phyloP scores from a whole-genome alignment of 2,888 invertebrate species.

The Fragum fragum region DNA sequence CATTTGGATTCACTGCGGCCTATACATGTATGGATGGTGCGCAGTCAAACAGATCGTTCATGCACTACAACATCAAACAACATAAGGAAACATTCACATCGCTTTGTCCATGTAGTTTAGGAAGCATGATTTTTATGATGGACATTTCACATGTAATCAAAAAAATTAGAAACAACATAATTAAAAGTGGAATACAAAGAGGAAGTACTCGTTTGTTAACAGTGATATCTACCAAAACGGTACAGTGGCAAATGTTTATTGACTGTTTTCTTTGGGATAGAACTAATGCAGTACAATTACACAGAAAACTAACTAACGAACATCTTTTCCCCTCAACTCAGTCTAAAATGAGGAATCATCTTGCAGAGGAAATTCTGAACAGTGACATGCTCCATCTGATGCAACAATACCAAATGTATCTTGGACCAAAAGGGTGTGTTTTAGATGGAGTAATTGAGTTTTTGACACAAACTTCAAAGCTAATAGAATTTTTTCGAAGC shows the following conservation, averaged over 20 bases:
- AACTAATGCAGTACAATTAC: constrained; percentile 52
- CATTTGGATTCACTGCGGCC: constrained; percentile 34
- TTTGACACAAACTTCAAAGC: constrained; percentile 35
- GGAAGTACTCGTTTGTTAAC: constrained; percentile 35
- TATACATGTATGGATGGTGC: constrained; percentile 55
- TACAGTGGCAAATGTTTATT: constrained; percentile 63
- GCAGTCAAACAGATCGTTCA: constrained; percentile 42
- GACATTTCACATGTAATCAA: constrained; percentile 60
- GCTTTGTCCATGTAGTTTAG: constrained; percentile 34
- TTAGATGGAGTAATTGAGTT: constrained; percentile 47
- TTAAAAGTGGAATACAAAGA: constrained; percentile 53
- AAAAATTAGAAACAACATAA: constrained; percentile 59
- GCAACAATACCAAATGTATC: constrained; percentile 24
- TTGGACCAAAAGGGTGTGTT: constrained; percentile 42
- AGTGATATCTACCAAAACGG: constrained; percentile 13
- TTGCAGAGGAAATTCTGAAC: constrained; percentile 63
- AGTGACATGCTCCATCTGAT: constrained; percentile 57
- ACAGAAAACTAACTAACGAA: constrained; percentile 54
- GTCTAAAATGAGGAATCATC: constrained; percentile 60
- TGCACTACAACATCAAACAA: constrained; percentile 42
- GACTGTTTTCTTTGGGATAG: constrained; percentile 62
- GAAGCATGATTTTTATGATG: constrained; percentile 44
- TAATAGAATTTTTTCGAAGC: constrained; percentile 40
- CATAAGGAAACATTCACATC: constrained; percentile 20
- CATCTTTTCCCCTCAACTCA: constrained; percentile 51